Evolutionary conservation across 2,113 vertebrate species (phyloP), one percentile per base, ranked within the genome.

Genomic region (Aplodontia rufa): DNA sequence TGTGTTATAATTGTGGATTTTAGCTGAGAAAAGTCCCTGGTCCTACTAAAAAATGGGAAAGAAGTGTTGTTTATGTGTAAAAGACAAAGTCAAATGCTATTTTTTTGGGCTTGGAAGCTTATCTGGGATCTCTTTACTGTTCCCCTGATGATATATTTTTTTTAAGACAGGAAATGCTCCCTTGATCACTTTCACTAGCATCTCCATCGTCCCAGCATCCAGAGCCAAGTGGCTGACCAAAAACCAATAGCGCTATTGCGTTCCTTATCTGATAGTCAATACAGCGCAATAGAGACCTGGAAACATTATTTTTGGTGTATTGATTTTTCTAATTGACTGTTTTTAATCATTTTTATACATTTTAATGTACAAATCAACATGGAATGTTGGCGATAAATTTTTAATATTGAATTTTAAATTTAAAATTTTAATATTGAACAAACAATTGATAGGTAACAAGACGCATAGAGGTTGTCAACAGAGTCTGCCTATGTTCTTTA

Each of bases 1-100:
- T 97, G 90, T 94, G 94, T 96, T 93, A n/a, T 89, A 78, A 95
- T 90, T 96, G 78, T 97, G 93, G 74, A 71, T 95, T 98, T 96
- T 97, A 87, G 97, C 96, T 97, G 91, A 87, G 42, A 94, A 93
- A 97, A 55, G 74, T 30, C 84, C 95, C 79, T 97, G 98, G 40
- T 32, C 92, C 74, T 45, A 82, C 94, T 82, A 72, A 74, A 91
- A 94, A 91, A 79, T 92, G 62, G 80, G 96, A 88, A 24, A 97
- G 86, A 20, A 96, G 42, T 97, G 97, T 96, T 89, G 22, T 97
- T 96, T 47, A 96, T 91, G 81, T 82, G 13, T 97, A 69, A 97
- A 97, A 71, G 32, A 64, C 5, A 64, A 96, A 90, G 3, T 97
- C 87, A 32, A 90, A 82, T 17, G 93, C 20, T 91, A 84, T 30